phyloP scores from a whole-genome alignment of 23 tunicate species.

The Diplosoma virens region DNA sequence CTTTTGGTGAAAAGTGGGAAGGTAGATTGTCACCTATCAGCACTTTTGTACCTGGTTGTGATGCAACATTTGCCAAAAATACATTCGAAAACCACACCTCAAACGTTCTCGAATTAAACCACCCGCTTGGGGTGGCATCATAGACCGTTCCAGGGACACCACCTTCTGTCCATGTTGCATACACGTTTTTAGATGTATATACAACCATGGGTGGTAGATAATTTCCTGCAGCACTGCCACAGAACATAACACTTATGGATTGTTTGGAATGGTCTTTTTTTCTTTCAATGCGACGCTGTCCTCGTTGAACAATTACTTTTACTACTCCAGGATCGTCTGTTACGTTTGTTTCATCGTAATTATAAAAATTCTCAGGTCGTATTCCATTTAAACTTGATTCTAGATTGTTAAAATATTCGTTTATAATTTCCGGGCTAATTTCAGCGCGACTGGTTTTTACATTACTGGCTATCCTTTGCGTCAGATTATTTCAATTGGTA shows the following conservation, averaged over 20 bases:
- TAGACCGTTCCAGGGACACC: constrained; percentile 2
- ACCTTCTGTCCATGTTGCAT: constrained; percentile 9
- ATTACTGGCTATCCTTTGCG: background rate
- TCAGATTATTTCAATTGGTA: background rate
- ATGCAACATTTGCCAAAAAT: background rate
- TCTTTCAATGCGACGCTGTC: background rate
- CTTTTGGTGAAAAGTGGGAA: constrained; percentile 15
- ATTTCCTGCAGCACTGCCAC: background rate
- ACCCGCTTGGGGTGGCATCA: constrained; percentile 13
- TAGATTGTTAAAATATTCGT: constrained; percentile 9
- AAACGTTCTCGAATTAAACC: constrained; percentile 12
- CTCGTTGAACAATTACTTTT: constrained; percentile 13
- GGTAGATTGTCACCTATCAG: constrained; percentile 32
- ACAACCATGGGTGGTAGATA: constrained; percentile 24
- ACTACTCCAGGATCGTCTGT: constrained; percentile 17
- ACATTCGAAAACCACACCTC: background rate
- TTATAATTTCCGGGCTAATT: background rate
- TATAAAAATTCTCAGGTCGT: background rate
- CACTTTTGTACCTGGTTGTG: background rate
- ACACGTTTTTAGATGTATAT: background rate
- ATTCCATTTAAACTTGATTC: background rate
- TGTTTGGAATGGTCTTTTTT: constrained; percentile 5
- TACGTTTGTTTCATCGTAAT: constrained; percentile 18
- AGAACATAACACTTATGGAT: constrained; percentile 3
- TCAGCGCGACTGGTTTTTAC: background rate